Evolutionary conservation across 2,888 invertebrate species (phyloP), one percentile per base, ranked within the genome.

Genomic region (Lithodes maja): DNA sequence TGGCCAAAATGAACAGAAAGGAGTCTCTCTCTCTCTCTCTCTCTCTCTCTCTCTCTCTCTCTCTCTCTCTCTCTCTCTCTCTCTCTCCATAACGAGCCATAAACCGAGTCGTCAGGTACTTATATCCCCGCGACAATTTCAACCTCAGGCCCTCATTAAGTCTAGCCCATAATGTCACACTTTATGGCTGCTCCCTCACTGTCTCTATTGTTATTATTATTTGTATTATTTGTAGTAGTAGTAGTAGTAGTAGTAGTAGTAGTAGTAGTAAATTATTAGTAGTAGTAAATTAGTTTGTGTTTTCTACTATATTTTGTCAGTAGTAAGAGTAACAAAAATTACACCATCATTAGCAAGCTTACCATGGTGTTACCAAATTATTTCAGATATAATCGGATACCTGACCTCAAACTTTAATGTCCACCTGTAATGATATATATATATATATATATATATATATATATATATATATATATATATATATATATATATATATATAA

Each of bases 21-120:
- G 33, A 33, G 33, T 78, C 50, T 53, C 53, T 33, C 78, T 15
- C 33, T 78, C 81, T 61, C n/a, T 50, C 61, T 49, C 49, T 17
- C 61, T 68, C 50, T 33, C 68, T 50, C 50, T 50, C 81, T 61
- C 68, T 82, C 9, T 12, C 33, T 33, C 17, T 61, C 68, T 82
- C 81, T 55, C 81, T 33, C 81, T 82, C 49, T 17, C 81, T n/a
- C 12, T 33, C 61, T 52, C 53, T 53, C 78, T 49, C 78, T 79
- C 33, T 33, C 75, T 33, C 75, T 17, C 75, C 50, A 12, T 75
- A 61, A 61, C 61, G 61, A 61, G 61, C 61, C 61, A 61, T 61
- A 61, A 61, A 61, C 61, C 5, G 61, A 5, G 7, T 61, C 61
- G 61, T 61, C 61, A 61, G 61, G 61, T 61, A 61, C 7, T 61